A percentile compares a stretch with the other conserved stretches of the same genome.
phyloP scores from a whole-genome alignment of 2,797 vertebrate species.

The Intellagama lesueurii region DNA sequence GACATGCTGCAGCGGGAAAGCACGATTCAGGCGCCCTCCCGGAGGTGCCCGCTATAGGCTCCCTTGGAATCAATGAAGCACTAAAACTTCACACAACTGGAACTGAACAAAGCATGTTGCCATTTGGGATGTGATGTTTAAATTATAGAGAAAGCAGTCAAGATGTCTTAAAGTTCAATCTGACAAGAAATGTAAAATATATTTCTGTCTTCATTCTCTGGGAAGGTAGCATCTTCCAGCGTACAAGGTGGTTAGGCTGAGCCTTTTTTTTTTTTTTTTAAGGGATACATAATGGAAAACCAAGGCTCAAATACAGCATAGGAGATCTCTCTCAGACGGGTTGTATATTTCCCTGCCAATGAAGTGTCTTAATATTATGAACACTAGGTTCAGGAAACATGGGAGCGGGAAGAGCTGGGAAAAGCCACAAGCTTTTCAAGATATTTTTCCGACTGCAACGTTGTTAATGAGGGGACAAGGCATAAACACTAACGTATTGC shows the following conservation, averaged over 20 bases:
- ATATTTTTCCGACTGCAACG: not conserved
- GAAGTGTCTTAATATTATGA: slow-evolving; percentile 3
- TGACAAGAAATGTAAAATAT: slow-evolving; percentile 80
- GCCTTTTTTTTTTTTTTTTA: slow-evolving; percentile 26
- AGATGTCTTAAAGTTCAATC: slow-evolving; percentile 81
- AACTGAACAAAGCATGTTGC: slow-evolving; percentile 77
- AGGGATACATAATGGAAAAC: slow-evolving; percentile 28
- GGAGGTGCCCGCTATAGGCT: slow-evolving; percentile 71
- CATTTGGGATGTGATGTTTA: slow-evolving; percentile 79
- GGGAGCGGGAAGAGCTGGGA: not conserved
- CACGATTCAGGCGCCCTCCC: slow-evolving; percentile 76
- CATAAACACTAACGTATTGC: rapidly evolving
- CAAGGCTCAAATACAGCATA: not conserved
- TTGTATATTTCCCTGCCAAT: not conserved
- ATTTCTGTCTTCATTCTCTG: slow-evolving; percentile 68
- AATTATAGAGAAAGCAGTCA: slow-evolving; percentile 73
- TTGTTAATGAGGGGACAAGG: not conserved
- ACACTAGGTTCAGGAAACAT: not conserved
- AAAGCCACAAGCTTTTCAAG: not conserved
- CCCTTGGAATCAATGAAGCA: slow-evolving; percentile 73
- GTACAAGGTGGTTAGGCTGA: slow-evolving; percentile 29
- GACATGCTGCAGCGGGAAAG: slow-evolving; percentile 84
- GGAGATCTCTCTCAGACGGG: rapidly evolving
- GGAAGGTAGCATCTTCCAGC: slow-evolving; percentile 68
- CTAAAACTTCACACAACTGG: slow-evolving; percentile 76